Base-by-base conservation (phyloP, 2,888 invertebrate genomes). In the Oligia fasciuncula region DNA sequence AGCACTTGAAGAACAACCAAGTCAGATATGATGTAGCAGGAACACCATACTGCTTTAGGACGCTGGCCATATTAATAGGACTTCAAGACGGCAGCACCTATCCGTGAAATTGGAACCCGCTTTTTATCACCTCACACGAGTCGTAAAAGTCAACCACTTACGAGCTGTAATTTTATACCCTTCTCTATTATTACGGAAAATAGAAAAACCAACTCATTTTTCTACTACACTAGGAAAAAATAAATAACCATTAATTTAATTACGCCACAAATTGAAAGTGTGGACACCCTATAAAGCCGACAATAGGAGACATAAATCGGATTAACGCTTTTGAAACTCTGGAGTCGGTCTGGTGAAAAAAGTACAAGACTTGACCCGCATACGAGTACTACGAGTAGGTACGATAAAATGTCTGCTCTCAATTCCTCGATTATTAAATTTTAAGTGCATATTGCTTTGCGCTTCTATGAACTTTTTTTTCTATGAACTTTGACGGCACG, bases 261-360 rank as follows among this genome's bases (percentile, higher is more conserved):
- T 80, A 71, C 23, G 69, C 8, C 17, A 76, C 72, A 68, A 72
- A 85, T 78, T 51, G 69, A 80, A 79, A 78, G 69, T 73, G 79
- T 90, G 82, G 87, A 72, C 83, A 84, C 83, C 62, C 77, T 81
- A 73, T 70, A 81, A 86, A 85, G 69, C 80, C 81, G 83, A 89
- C 91, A 91, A 88, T 90, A 85, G 85, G 73, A 85, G 77, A 84
- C 87, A 85, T 78, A 86, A 90, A 91, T 88, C 90, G 87, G 88
- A 89, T 91, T 88, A 91, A 87, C 86, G 85, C 83, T 87, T 90
- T 90, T 86, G 80, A 88, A 89, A 90, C 88, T 85, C 80, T 72
- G n/a, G 73, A 83, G 79, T 83, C 73, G 79, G 75, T 84, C 78
- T 83, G 73, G 77, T 75, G 73, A 78, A 89, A 86, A 86, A 87